Evolutionary conservation across 2,888 invertebrate genomes (phyloP), one percentile per base, ranked within the genome.

Genomic region (Scaptomyza polygonia): DNA sequence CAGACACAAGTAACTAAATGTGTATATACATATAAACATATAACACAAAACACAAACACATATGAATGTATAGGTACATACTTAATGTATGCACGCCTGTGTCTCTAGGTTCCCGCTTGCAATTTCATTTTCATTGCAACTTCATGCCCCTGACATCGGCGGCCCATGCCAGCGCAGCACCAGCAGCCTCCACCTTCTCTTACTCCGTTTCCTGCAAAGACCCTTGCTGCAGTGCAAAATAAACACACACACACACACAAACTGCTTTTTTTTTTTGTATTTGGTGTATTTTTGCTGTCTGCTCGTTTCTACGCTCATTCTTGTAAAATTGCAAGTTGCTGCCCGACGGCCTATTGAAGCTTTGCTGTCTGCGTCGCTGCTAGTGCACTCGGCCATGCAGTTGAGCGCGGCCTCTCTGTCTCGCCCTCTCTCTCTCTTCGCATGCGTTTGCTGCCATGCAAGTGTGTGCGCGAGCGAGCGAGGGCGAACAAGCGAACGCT

Each of bases 71-170:
- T 11, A 21, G 18, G 51, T 34, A 61, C 56, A 21, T 62, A 56
- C 52, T 18, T 11, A 49, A 52, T 63, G 40, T 45, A 21, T 56
- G 52, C 29, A 55, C 49, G 73, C 64, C 78, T 72, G 82, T 72
- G 75, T 62, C 56, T 78, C 67, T 81, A 78, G 79, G 77, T 57
- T 54, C 62, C 76, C 65, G 82, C 81, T 72, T 86, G 86, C 78
- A 82, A 82, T 82, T 82, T 82, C 82, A 80, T 86, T 82, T 82
- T 82, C 82, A 82, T 86, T 82, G 84, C 82, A 82, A 86, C 82
- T 82, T 80, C 84, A 80, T 82, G 82, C 84, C 82, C 82, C 86
- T 82, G 82, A 82, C 82, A 82, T 86, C 84, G 62, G 84, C 84
- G 62, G 84, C 44, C 65, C 79, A 71, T 73, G 72, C 59, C 58